Evolutionary conservation across 2,113 vertebrate genomes (phyloP), one percentile per base, ranked within the genome.

Genomic region (Pygoscelis antarcticus): DNA sequence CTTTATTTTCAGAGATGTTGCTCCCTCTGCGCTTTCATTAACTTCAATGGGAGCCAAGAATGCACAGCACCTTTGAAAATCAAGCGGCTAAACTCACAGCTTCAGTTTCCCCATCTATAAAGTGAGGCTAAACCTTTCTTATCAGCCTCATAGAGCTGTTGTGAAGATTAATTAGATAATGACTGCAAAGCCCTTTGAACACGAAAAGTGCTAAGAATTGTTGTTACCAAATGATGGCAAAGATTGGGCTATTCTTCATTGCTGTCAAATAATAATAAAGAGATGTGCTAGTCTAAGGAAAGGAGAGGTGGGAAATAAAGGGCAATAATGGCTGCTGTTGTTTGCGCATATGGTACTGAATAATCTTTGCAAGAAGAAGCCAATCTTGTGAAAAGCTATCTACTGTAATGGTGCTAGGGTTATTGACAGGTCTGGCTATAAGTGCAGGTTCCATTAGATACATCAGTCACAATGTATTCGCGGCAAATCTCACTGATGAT

Each of bases 361-460:
- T 98, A 98, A 98, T 98, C 97, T 97, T 97, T 97, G 96, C 95
- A 92, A 97, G 96, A 97, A 97, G 97, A 86, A 97, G 96, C 97
- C 96, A 97, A 98, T 98, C 97, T 98, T 97, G 96, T 96, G 96
- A 97, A 96, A 97, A 97, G 97, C 97, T 97, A 97, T 98, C 96
- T 97, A 83, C 96, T 92, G 96, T 98, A 98, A 98, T 98, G 96
- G 96, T 97, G 95, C 96, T 96, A 78, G 96, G 96, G 97, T 98
- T 98, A 98, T 97, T 97, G 97, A 96, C 97, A 97, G 96, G 97
- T 97, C 97, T 97, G 95, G 89, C 97, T 97, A 95, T 97, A 98
- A 98, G 97, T 97, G 97, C 97, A 91, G 95, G 97, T 97, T 98
- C 97, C 97, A 98, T 98, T 98, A 98, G 96, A 97, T 97, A 97